Evolutionary conservation across 2,797 vertebrate species (phyloP).

Genomic region (Rhynchonycteris naso): DNA sequence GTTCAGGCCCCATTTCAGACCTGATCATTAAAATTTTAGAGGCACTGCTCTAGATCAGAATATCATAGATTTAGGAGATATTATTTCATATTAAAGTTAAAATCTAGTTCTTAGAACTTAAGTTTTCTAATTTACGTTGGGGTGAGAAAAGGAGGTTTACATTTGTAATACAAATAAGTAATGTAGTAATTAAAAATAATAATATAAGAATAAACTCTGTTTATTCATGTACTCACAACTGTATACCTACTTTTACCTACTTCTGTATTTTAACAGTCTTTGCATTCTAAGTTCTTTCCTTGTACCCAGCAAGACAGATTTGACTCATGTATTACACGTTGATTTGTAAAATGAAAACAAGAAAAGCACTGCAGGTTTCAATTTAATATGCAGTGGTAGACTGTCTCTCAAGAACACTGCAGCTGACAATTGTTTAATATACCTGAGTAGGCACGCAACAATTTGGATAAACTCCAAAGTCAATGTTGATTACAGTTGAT

Average conservation of each 20-base stretch:
- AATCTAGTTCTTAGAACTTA: background rate
- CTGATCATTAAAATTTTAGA: background rate
- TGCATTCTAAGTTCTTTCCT: background rate
- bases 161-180: background rate
- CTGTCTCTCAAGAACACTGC: constrained; percentile 73
- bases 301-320: background rate
- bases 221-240: background rate
- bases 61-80: background rate
- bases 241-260: background rate
- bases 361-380: constrained; percentile 64
- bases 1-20: background rate
- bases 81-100: background rate
- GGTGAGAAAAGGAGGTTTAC: background rate
- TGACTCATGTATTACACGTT: constrained; percentile 45
- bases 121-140: background rate
- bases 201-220: background rate
- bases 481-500: constrained; percentile 79
- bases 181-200: background rate
- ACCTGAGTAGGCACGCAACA: constrained; percentile 72
- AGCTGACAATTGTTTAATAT: constrained; percentile 80
- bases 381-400: constrained; percentile 70
- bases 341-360: constrained; percentile 45
- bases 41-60: background rate
- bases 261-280: background rate
- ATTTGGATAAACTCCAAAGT: constrained; percentile 76